Conservation (phyloP, 2,888 invertebrate species). For the Onchidella celtica region DNA sequence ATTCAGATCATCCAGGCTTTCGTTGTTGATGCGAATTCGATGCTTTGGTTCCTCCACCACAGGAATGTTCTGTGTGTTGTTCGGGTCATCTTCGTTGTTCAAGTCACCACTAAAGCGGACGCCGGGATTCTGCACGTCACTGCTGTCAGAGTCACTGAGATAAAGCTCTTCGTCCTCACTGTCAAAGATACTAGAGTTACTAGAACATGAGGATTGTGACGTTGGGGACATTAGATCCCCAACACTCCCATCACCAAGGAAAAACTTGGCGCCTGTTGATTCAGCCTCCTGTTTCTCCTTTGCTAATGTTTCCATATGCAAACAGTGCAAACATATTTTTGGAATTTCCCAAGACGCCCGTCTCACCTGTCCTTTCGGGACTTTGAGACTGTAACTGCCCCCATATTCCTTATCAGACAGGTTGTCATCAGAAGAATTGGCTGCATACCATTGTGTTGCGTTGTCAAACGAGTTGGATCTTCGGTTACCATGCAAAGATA, state of each 20-base stretch:
- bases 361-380: conserved; percentile 62
- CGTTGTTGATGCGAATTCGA: conserved; percentile 38
- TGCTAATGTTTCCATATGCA: conserved; percentile 71
- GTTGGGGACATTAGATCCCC: conserved; percentile 25
- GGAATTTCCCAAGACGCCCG: conserved; percentile 75
- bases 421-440: conserved; percentile 67
- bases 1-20: conserved; percentile 31
- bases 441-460: conserved; percentile 57
- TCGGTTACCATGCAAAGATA: conserved; percentile 48
- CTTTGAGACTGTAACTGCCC: conserved; percentile 33
- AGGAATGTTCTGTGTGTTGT: not conserved
- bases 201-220: conserved; percentile 26
- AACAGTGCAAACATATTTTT: conserved; percentile 76
- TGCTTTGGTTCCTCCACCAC: not conserved
- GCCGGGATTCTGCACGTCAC: conserved; percentile 51
- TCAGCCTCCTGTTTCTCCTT: conserved; percentile 37
- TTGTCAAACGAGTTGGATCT: conserved; percentile 72
- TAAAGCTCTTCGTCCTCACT: conserved; percentile 34
- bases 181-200: conserved; percentile 35
- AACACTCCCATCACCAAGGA: not conserved
- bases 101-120: conserved; percentile 16
- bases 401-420: conserved; percentile 62
- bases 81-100: not conserved
- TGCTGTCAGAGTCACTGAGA: conserved; percentile 51
- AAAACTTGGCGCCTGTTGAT: conserved; percentile 24